phyloP scores from a whole-genome alignment of 92 coral and sea anemone genomes.

The Zoanthus sociatus region DNA sequence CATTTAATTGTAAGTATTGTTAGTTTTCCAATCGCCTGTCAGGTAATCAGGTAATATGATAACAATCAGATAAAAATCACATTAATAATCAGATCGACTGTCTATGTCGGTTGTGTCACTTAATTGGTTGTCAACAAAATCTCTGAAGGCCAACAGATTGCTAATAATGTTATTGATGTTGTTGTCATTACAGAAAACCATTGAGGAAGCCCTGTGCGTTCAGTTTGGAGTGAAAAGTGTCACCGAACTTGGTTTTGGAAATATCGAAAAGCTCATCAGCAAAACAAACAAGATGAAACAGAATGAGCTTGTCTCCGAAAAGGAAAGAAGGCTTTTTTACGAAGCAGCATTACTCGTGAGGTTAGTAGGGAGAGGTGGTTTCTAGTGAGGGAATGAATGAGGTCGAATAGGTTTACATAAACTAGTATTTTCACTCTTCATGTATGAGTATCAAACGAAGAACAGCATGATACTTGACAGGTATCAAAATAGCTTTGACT shows the following conservation, averaged over 20 bases:
- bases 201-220: slow-evolving; percentile 61
- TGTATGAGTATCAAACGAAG: too few species aligned
- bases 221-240: slow-evolving; percentile 67
- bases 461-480: too few species aligned
- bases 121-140: too few species aligned
- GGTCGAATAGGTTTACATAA: neutral
- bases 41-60: too few species aligned
- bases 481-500: too few species aligned
- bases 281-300: slow-evolving; percentile 42
- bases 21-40: too few species aligned
- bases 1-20: too few species aligned
- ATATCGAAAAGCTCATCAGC: slow-evolving; percentile 29
- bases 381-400: neutral
- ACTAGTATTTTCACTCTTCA: neutral
- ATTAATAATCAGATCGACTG: too few species aligned
- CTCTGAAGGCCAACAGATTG: neutral
- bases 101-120: too few species aligned
- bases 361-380: neutral
- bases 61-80: too few species aligned
- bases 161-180: neutral
- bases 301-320: slow-evolving; percentile 13
- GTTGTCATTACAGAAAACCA: slow-evolving; percentile 55
- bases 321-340: slow-evolving; percentile 47
- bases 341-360: slow-evolving; percentile 72
- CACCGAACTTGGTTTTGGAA: slow-evolving; percentile 73